Conservation (phyloP, 2,113 vertebrate species). For the Lampris incognitus region DNA sequence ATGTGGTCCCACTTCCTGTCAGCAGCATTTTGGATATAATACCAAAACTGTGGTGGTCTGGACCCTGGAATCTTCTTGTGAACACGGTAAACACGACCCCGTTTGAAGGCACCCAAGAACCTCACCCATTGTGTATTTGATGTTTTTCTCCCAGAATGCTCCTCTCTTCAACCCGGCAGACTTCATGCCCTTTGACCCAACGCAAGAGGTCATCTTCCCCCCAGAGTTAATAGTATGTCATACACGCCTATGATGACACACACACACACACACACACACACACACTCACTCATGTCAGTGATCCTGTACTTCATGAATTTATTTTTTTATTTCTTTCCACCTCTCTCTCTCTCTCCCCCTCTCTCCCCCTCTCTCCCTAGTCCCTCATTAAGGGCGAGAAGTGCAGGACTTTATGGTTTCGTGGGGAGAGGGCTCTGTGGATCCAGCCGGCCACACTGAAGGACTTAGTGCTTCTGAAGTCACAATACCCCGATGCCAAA, state of each 20-base stretch:
- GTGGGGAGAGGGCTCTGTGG: conserved; percentile 88
- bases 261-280: background rate
- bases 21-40: too few relatives aligned
- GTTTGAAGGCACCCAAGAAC: too few relatives aligned
- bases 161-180: conserved; percentile 79
- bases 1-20: too few relatives aligned
- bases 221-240: conserved; percentile 89
- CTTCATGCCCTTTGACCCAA: conserved; percentile 91
- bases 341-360: background rate
- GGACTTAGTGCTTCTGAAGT: conserved; percentile 88
- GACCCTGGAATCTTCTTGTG: too few relatives aligned
- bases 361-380: conserved; percentile 64
- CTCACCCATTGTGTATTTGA: too few relatives aligned
- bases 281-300: background rate
- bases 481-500: conserved; percentile 84
- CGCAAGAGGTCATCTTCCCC: conserved; percentile 96
- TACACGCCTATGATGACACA: background rate
- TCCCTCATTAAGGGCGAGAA: conserved; percentile 72
- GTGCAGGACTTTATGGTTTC: conserved; percentile 81
- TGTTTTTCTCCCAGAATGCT: background rate
- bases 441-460: conserved; percentile 86
- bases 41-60: too few relatives aligned
- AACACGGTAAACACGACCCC: too few relatives aligned
- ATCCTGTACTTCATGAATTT: background rate
- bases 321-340: background rate